Percentiles rank a stretch among this genome's conserved stretches.
These are phyloP conservation scores for Drosophila paucipuncta DNA, from an alignment of 2,888 invertebrate genomes.

Conservation along the genomic window DNA sequence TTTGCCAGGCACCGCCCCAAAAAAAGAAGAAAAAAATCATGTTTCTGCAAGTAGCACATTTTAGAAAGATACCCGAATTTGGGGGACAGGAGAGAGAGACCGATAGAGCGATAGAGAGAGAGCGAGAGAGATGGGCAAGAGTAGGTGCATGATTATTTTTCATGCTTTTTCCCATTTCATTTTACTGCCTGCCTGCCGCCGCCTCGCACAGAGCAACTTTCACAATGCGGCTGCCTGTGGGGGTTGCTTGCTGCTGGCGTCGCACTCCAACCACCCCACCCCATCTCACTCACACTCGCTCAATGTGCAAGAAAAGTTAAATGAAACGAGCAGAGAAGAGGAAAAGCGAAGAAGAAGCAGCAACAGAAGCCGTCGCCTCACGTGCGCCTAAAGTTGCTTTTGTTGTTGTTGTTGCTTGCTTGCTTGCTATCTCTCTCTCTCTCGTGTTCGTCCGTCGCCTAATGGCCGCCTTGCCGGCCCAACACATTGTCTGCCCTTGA, in stretches of 20 bases:
- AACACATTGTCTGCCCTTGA: conserved; percentile 85
- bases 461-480: conserved; percentile 30
- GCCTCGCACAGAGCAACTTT: conserved; percentile 54
- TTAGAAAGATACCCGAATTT: conserved; percentile 14
- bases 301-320: neutral
- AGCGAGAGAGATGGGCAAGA: neutral
- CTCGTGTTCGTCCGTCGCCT: neutral
- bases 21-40: conserved; percentile 47
- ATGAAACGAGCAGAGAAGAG: conserved; percentile 18
- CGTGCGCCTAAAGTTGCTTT: conserved; percentile 64
- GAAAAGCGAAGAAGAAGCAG: conserved; percentile 17
- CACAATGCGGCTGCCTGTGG: conserved; percentile 65
- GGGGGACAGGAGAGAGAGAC: neutral
- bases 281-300: neutral
- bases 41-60: conserved; percentile 53
- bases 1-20: conserved; percentile 74
- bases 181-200: conserved; percentile 67
- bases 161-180: conserved; percentile 77
- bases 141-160: conserved; percentile 72
- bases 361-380: conserved; percentile 52
- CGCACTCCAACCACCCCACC: conserved; percentile 29
- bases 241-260: conserved; percentile 51
- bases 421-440: conserved; percentile 35
- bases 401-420: conserved; percentile 9
- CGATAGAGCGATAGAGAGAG: neutral